Percentiles rank a stretch among this genome's conserved stretches.
These are phyloP conservation scores for Sialia sialis DNA, from an alignment of 2,113 vertebrate genomes.

Conservation along the genomic window DNA sequence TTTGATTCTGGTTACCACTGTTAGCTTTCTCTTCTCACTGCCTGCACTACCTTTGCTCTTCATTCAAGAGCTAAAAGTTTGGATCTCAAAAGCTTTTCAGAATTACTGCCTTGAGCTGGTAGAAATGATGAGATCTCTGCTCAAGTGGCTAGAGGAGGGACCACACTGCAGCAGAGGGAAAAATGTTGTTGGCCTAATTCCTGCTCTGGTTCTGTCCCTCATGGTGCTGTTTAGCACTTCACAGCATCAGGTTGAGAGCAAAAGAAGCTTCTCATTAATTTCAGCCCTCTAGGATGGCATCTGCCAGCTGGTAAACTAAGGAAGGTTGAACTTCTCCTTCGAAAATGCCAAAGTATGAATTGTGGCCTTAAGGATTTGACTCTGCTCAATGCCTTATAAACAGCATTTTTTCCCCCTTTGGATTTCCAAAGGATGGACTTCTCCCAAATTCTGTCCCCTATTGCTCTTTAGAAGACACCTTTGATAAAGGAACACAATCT, in stretches of 20 bases:
- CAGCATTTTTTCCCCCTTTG: neutral
- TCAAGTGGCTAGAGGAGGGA: neutral
- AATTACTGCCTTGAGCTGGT: neutral
- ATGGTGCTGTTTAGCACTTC: neutral
- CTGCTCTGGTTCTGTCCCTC: neutral
- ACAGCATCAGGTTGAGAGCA: neutral
- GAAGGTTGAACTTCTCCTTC: neutral
- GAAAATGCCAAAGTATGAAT: neutral
- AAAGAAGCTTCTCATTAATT: neutral
- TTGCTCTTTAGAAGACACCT: neutral
- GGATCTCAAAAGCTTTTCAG: neutral
- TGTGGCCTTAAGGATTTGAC: accelerated
- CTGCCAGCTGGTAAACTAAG: neutral
- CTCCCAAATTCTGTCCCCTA: neutral
- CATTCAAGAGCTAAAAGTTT: neutral
- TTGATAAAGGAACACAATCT: neutral
- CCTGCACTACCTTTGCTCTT: neutral
- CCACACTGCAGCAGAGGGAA: accelerated
- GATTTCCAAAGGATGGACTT: neutral
- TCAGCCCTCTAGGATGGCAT: neutral
- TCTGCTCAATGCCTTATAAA: neutral
- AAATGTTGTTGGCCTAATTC: neutral
- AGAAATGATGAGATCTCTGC: neutral
- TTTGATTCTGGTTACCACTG: neutral
- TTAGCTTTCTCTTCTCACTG: neutral